Evolutionary conservation across 2,888 invertebrate species (phyloP).

Genomic region (Nymphalis c-album): DNA sequence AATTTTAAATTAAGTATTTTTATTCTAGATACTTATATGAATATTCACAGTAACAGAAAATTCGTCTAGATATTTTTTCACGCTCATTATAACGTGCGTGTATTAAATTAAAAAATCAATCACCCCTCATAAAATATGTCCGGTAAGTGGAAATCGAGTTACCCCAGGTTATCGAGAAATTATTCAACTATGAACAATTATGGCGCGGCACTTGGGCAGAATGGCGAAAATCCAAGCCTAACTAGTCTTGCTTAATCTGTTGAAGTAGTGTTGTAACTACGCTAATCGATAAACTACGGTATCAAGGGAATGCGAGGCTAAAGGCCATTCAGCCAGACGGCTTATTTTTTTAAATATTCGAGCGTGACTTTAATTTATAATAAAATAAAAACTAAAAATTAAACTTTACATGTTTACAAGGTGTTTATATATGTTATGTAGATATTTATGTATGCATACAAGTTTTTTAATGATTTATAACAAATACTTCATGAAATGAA

Average conservation of each 20-base stretch:
- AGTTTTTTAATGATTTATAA: no score
- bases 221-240: conserved; percentile 36
- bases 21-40: no score
- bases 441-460: no score
- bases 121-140: conserved; percentile 35
- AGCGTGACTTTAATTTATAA: conserved; percentile 6
- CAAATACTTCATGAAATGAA: no score
- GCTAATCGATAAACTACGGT: conserved; percentile 33
- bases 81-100: conserved; percentile 26
- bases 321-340: conserved; percentile 22
- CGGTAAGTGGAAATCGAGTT: conserved; percentile 37
- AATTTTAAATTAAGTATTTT: no score
- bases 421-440: no score
- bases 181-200: conserved; percentile 37
- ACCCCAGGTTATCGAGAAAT: conserved; percentile 40
- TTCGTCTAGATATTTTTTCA: conserved; percentile 22
- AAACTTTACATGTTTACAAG: not conserved
- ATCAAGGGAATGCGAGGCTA: conserved; percentile 27
- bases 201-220: conserved; percentile 34
- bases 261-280: conserved; percentile 36
- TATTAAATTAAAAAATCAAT: conserved; percentile 29
- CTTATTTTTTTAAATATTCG: conserved; percentile 9
- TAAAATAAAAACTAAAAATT: not conserved
- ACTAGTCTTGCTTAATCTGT: conserved; percentile 37
- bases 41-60: not conserved